A percentile compares a stretch with the other conserved stretches of the same genome.
These are phyloP conservation scores for Prenolepis imparis DNA, from an alignment of 2,888 invertebrate genomes.

Conservation along the genomic window DNA sequence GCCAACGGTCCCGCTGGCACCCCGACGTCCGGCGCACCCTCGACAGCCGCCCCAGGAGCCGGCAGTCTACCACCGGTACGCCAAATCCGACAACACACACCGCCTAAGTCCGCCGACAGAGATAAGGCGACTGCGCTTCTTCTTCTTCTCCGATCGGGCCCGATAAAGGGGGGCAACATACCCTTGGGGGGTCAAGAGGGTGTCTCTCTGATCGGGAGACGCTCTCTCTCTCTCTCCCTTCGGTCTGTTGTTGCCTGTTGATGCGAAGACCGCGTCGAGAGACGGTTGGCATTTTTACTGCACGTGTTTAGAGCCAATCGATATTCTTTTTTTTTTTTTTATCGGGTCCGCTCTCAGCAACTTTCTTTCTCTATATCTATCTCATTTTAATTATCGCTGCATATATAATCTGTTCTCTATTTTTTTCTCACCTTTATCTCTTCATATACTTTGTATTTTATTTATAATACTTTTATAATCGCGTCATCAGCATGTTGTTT, in stretches of 20 bases:
- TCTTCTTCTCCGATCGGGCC: constrained; percentile 45
- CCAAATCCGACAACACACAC: constrained; percentile 80
- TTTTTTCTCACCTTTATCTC: background rate
- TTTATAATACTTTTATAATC: background rate
- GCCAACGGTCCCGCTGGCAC: constrained; percentile 74
- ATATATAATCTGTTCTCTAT: too few relatives aligned
- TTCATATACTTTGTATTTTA: background rate
- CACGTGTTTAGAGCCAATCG: constrained; percentile 34
- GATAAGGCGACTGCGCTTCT: constrained; percentile 67
- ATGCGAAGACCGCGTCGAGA: constrained; percentile 24
- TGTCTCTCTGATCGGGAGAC: background rate
- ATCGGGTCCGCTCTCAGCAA: constrained; percentile 47
- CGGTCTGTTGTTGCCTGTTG: background rate
- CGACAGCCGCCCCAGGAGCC: constrained; percentile 81
- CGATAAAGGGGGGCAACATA: constrained; percentile 47
- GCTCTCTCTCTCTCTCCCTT: background rate
- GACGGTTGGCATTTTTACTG: constrained; percentile 40
- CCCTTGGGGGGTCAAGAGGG: background rate
- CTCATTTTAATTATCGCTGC: background rate
- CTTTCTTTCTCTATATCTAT: constrained; percentile 27
- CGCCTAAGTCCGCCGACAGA: constrained; percentile 62
- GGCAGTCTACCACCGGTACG: constrained; percentile 85
- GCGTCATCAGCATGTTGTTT: constrained; percentile 21
- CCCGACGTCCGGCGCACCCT: constrained; percentile 74
- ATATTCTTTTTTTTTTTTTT: too few relatives aligned